Percentiles rank a stretch among this genome's conserved stretches.
Evolutionary conservation across 2,888 invertebrate species (phyloP).

Genomic region (Drosophila crucigera): DNA sequence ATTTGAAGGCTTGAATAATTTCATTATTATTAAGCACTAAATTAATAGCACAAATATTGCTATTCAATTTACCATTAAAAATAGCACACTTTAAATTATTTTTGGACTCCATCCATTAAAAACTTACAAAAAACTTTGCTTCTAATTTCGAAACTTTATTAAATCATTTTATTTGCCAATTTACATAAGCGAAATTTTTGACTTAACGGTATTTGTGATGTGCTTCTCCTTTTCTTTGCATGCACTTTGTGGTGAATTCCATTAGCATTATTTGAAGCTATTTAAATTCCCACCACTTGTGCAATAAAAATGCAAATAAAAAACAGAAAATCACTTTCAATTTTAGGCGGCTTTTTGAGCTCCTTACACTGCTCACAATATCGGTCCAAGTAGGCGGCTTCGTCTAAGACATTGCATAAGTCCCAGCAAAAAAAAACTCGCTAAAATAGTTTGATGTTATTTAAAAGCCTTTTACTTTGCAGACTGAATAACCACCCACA

Average conservation of each 20-base stretch:
- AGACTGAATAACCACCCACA: constrained; percentile 36
- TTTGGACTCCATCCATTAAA: not conserved
- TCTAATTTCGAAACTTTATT: not conserved
- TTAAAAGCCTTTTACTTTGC: constrained; percentile 72
- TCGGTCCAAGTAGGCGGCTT: constrained; percentile 34
- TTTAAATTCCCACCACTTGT: constrained; percentile 41
- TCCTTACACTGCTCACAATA: constrained; percentile 19
- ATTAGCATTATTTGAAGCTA: constrained; percentile 21
- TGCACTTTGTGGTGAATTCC: constrained; percentile 6
- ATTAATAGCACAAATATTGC: not conserved
- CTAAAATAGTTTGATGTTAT: constrained; percentile 54
- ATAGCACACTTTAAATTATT: not conserved
- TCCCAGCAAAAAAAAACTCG: constrained; percentile 22
- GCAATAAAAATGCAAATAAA: constrained; percentile 42
- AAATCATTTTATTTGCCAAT: not conserved
- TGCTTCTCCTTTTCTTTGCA: constrained; percentile 1
- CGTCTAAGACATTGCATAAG: constrained; percentile 62
- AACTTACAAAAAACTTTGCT: not conserved
- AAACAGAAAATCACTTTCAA: constrained; percentile 41
- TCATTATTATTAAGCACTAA: not conserved
- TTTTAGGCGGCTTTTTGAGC: constrained; percentile 39
- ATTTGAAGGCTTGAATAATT: too few species aligned
- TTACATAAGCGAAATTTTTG: not conserved
- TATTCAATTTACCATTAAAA: not conserved
- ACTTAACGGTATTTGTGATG: not conserved